Evolutionary conservation across 2,797 vertebrate species (phyloP), one percentile per base, ranked within the genome.

Genomic region (Coregonus sp.): DNA sequence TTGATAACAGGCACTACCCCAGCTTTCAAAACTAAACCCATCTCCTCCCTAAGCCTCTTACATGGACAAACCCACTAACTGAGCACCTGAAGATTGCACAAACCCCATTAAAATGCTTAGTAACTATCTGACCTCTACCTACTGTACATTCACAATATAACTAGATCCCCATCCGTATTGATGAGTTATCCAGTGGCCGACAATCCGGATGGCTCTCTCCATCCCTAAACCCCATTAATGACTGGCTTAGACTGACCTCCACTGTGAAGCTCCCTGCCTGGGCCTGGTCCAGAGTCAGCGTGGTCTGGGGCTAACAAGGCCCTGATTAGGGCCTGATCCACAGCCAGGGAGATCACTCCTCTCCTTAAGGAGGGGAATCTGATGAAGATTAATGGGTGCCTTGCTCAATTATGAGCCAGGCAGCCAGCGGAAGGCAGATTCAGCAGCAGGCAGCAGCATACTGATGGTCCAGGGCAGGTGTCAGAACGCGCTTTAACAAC

Each of bases 331-430:
- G 74, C 54, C 75, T 84, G 81, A 86, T 80, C 76, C 75, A 76
- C 67, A 82, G 75, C 71, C 66, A 78, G 77, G 79, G 74, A 79
- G 77, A 85, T 61, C 70, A 66, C 71, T 81, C 63, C 40, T 78
- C 75, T 85, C 79, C 74, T 78, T 31, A 9, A 82, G 78, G 75
- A 85, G 73, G 80, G 31, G 15, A 54, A 70, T 66, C 18, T 80
- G 81, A 86, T 81, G 78, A 78, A 88, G 84, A 89, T 89, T 85
- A 85, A 85, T 80, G 81, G 80, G 7, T 77, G 79, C 69, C 47
- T 52, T 4, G 47, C 74, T 80, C 80, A 81, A 81, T 81, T 82
- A 86, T 51, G 78, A 77, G 80, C 59, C 78, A 66, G 70, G 69
- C 59, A 63, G 20, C n/a, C 59, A 61, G 59, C 20, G 16, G 20